Evolutionary conservation across 2,888 invertebrate genomes (phyloP), one percentile per base, ranked within the genome.

Genomic region (Dendrolimus pini): DNA sequence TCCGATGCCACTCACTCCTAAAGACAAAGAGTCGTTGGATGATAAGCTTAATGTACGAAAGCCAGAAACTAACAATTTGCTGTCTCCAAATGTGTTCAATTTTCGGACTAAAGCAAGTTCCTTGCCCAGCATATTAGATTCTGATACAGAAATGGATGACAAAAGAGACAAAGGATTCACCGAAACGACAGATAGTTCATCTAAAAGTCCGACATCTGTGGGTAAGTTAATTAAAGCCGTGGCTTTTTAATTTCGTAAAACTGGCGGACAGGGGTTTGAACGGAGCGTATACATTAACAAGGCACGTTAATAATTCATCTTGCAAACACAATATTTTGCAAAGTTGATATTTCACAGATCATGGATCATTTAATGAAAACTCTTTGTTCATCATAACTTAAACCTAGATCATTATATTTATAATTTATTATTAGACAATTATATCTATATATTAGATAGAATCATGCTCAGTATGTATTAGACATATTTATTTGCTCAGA

Each of bases 111-210:
- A 91, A 81, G 96, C 96, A 56, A 96, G 94, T 74, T 96, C 96
- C 59, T 81, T 96, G 73, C 96, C 96, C 0, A 96, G 96, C 75
- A 96, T 96, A 72, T 86, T 96, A 71, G 96, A 96, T 73, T 95
- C 95, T 0, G 95, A 95, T 62, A 93, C 93, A 54, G 94, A 94
- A 64, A 84, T 92, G 61, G 94, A 93, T 59, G 89, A 84, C 61
- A 91, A 83, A 69, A 84, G 87, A 57, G 83, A 83, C n/a, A 89
- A 86, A 62, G 86, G 85, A 14, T 91, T 89, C 60, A 78, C 80
- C 8, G 78, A 85, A 66, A 74, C 89, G 67, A 77, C 81, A 52
- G 92, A 91, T 62, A 91, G 91, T 55, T 88, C 91, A 30, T 92
- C 93, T 54, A 94, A 93, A 84, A 95, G 93, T 70, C 94, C 94